Evolutionary conservation across 2,888 invertebrate species (phyloP).

Genomic region (Villa cingulata): DNA sequence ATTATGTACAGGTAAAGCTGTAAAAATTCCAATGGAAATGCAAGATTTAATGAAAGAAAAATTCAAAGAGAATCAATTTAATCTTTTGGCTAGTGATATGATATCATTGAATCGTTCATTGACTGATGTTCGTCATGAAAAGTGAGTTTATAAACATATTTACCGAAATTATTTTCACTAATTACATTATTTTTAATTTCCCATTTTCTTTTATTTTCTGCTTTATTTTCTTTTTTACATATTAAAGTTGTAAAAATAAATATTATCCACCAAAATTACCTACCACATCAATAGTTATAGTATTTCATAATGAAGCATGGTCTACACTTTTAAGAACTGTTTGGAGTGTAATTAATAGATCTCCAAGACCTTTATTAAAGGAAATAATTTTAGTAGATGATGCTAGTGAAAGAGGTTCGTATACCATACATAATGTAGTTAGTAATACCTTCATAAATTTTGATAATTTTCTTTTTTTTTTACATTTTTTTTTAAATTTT

Average conservation of each 20-base stretch:
- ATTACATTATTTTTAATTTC: too few relatives aligned
- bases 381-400: conserved; percentile 98
- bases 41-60: conserved; percentile 84
- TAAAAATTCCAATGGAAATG: conserved; percentile 73
- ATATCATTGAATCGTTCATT: conserved; percentile 92
- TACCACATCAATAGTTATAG: conserved; percentile 91
- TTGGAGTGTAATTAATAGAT: conserved; percentile 92
- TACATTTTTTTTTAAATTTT: conserved; percentile 11
- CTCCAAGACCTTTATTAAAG: conserved; percentile 71
- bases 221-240: conserved; percentile 9
- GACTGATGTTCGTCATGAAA: conserved; percentile 82
- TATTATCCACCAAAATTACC: conserved; percentile 67
- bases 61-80: conserved; percentile 98
- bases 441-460: background rate
- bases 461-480: background rate
- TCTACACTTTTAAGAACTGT: conserved; percentile 89
- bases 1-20: conserved; percentile 48
- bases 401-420: conserved; percentile 79
- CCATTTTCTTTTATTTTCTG: too few relatives aligned
- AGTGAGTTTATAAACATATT: conserved; percentile 61
- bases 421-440: background rate
- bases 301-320: conserved; percentile 99
- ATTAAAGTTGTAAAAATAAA: conserved; percentile 62
- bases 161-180: too few relatives aligned
- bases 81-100: conserved; percentile 93